A percentile compares a stretch with the other conserved stretches of the same genome.
phyloP scores from a whole-genome alignment of 2,797 vertebrate genomes.

The Nothura maculosa region DNA sequence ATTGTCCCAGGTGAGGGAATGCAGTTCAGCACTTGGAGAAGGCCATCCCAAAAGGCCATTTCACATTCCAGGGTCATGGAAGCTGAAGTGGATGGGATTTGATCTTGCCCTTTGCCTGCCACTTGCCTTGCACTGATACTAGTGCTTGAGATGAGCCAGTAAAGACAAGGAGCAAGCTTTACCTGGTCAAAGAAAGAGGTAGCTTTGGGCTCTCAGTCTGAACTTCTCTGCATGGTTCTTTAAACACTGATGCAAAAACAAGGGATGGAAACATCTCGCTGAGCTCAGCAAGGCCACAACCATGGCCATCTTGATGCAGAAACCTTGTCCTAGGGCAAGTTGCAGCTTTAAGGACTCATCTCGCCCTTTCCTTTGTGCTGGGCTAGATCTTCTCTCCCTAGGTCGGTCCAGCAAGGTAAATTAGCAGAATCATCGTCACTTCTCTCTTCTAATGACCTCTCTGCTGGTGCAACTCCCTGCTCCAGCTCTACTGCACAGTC shows the following conservation, averaged over 20 bases:
- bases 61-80: background rate
- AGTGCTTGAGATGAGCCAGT: background rate
- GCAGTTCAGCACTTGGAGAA: background rate
- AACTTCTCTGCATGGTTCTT: background rate
- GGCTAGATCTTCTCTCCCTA: background rate
- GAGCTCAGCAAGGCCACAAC: background rate
- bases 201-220: background rate
- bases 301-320: background rate
- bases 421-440: background rate
- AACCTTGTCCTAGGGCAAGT: background rate
- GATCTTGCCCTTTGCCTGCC: background rate
- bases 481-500: background rate
- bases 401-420: background rate
- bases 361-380: accelerated
- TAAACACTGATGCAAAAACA: background rate
- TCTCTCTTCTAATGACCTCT: background rate
- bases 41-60: background rate
- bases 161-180: background rate
- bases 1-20: background rate
- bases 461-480: background rate
- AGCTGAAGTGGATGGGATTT: background rate
- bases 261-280: background rate
- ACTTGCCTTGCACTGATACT: background rate
- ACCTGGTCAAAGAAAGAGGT: background rate
- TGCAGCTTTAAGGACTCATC: background rate